phyloP scores from a whole-genome alignment of 2,888 invertebrate species.

The Platycheirus rosarum region DNA sequence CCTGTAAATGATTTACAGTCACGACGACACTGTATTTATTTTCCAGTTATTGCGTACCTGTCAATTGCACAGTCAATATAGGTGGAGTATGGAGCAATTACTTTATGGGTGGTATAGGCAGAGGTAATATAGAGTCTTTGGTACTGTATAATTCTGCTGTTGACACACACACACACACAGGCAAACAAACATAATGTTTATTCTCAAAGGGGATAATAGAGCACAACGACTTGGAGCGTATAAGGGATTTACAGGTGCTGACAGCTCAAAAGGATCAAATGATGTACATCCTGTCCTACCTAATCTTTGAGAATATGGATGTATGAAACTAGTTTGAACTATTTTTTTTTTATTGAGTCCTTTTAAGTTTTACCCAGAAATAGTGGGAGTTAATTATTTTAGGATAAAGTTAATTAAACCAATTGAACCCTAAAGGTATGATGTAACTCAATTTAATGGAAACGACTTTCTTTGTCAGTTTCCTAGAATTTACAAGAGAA shows the following conservation, averaged over 20 bases:
- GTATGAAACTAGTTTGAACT: too few relatives aligned
- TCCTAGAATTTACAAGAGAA: too few relatives aligned
- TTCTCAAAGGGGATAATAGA: conserved; percentile 34
- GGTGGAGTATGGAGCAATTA: not conserved
- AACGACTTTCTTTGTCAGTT: too few relatives aligned
- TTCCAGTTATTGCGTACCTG: conserved; percentile 72
- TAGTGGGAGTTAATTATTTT: too few relatives aligned
- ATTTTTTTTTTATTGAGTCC: too few relatives aligned
- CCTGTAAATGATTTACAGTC: conserved; percentile 71
- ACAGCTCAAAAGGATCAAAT: conserved; percentile 67
- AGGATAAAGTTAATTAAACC: too few relatives aligned
- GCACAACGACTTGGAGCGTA: not conserved
- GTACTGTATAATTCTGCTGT: conserved; percentile 18
- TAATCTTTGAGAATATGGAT: conserved; percentile 52
- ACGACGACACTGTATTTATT: conserved; percentile 73
- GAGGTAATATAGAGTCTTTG: not conserved
- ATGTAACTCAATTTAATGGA: too few relatives aligned
- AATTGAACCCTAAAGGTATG: too few relatives aligned
- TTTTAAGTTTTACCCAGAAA: too few relatives aligned
- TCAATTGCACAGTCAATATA: conserved; percentile 63
- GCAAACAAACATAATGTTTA: not conserved
- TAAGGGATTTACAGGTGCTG: conserved; percentile 67
- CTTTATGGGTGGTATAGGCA: conserved; percentile 59
- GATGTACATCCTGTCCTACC: conserved; percentile 56
- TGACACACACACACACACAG: conserved; percentile 25